A percentile compares a stretch with the other conserved stretches of the same genome.
phyloP scores from a whole-genome alignment of 1,140 invertebrate species.

The Cotesia typhae region DNA sequence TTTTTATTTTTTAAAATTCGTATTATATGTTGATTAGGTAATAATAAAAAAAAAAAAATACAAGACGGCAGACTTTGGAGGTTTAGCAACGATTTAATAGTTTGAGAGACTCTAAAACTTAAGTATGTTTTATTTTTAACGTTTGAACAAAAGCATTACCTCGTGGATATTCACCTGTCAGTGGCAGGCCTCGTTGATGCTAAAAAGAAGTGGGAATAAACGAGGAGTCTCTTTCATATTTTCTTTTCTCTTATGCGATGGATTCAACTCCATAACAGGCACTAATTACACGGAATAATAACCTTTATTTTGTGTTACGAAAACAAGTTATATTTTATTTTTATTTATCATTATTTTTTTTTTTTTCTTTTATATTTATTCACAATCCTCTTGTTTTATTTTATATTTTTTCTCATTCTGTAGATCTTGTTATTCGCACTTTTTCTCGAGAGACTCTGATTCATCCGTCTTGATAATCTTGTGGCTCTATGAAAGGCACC shows the following conservation, averaged over 20 bases:
- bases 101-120: too few relatives aligned
- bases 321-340: conserved; percentile 25
- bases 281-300: conserved; percentile 41
- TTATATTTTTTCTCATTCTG: conserved; percentile 22
- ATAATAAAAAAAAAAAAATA: too few relatives aligned
- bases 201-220: conserved; percentile 32
- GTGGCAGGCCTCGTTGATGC: conserved; percentile 31
- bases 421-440: conserved; percentile 21
- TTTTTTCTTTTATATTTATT: conserved; percentile 27
- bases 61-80: too few relatives aligned
- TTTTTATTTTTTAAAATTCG: too few relatives aligned
- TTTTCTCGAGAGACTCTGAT: conserved; percentile 35
- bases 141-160: conserved; percentile 1
- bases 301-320: conserved; percentile 41
- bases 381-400: conserved; percentile 13
- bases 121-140: too few relatives aligned
- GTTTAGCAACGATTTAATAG: too few relatives aligned
- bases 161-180: conserved; percentile 39
- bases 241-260: conserved; percentile 19
- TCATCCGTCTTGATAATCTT: conserved; percentile 44
- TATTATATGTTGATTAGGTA: too few relatives aligned
- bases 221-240: conserved; percentile 19
- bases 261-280: conserved; percentile 37
- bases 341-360: conserved; percentile 15
- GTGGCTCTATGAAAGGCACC: conserved; percentile 43